Evolutionary conservation across 2,113 vertebrate species (phyloP), one percentile per base, ranked within the genome.

Genomic region (Anseranas semipalmata): DNA sequence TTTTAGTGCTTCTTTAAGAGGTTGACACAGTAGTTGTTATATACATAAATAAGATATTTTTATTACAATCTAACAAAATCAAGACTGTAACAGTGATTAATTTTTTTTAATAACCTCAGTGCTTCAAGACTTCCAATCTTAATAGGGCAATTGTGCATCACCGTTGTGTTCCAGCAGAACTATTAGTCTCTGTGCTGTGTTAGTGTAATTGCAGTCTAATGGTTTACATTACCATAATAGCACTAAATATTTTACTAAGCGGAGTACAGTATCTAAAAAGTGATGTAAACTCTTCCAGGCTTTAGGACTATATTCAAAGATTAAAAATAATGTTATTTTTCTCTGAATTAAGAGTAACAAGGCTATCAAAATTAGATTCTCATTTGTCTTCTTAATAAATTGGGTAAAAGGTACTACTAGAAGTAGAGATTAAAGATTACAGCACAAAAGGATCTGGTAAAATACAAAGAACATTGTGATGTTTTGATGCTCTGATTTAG

Each of bases 181-280:
- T 97, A 97, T 97, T 96, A 96, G 87, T 96, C 96, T 97, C 92
- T 85, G 89, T 74, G 91, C 88, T 90, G 67, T 74, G 89, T 91
- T 93, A 77, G 53, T 88, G 87, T 98, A 97, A 98, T 97, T 98
- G 97, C 95, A 97, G 76, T 43, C 91, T 96, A 96, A 97, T 97
- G 93, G 95, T 97, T 98, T 97, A 97, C 93, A 95, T 93, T 90
- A 94, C 86, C 93, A 96, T 94, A 96, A 96, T 84, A 96, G 92
- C 85, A 93, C 95, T 98, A 98, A 97, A 98, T 98, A 98, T 98
- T 98, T 98, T 93, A 97, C 97, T 96, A 97, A 98, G 97, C 9
- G 0, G 74, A 96, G 88, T 90, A 80, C 50, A 96, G 90, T 96
- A 95, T 87, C 94, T 97, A 96, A 97, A 97, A 97, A 95, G 94